A percentile compares a stretch with the other conserved stretches of the same genome.
These are phyloP conservation scores for Ooceraea biroi DNA, from an alignment of 1,140 invertebrate genomes.

Conservation along the genomic window DNA sequence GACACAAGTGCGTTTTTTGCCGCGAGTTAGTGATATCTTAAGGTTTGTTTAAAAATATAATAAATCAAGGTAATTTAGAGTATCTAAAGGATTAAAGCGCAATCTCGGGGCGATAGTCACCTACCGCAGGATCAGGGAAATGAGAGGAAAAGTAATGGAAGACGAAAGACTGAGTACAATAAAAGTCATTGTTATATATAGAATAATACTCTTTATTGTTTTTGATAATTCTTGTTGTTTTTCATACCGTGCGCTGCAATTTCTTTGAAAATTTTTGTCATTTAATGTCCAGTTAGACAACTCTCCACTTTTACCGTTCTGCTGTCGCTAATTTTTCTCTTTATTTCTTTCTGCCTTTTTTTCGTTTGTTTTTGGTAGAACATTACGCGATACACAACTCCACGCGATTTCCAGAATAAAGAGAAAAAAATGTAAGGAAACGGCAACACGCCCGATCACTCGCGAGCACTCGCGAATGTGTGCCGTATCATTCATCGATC, in stretches of 20 bases:
- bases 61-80: no score
- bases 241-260: conserved; percentile 83
- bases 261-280: conserved; percentile 74
- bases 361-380: conserved; percentile 66
- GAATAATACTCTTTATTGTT: conserved; percentile 87
- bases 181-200: conserved; percentile 83
- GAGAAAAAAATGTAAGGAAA: conserved; percentile 63
- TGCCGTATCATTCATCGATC: conserved; percentile 67
- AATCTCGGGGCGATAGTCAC: no score
- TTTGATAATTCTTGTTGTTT: conserved; percentile 83
- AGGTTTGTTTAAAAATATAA: no score
- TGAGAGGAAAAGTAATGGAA: background rate
- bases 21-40: no score
- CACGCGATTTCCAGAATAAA: conserved; percentile 64
- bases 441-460: conserved; percentile 74
- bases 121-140: no score
- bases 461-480: conserved; percentile 51
- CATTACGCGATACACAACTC: conserved; percentile 71
- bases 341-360: background rate
- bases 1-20: no score
- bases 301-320: conserved; percentile 62
- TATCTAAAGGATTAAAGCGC: no score
- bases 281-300: conserved; percentile 67
- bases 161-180: conserved; percentile 47
- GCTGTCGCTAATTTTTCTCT: conserved; percentile 48